Evolutionary conservation across 2,113 vertebrate genomes (phyloP).

Genomic region (Amblyornis subalaris): DNA sequence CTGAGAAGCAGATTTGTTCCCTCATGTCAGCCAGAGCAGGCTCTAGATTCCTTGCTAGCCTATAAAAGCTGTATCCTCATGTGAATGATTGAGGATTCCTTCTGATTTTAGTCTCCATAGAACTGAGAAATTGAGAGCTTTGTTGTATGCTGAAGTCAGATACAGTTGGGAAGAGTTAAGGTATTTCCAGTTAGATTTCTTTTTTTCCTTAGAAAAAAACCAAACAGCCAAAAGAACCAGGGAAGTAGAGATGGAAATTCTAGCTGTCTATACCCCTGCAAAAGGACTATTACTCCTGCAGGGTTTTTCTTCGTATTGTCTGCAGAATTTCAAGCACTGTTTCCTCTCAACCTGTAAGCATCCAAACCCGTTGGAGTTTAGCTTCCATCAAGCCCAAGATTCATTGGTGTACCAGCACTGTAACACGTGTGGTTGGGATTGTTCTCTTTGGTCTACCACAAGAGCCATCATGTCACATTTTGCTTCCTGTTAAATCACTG

Average conservation of each 20-base stretch:
- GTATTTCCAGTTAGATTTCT: background rate
- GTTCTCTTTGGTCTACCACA: background rate
- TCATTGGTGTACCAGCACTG: background rate
- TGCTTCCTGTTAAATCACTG: background rate
- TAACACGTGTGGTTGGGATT: background rate
- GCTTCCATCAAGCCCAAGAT: background rate
- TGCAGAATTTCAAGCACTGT: background rate
- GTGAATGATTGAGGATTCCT: background rate
- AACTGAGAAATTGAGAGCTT: background rate
- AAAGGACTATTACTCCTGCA: background rate
- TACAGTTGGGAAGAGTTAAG: background rate
- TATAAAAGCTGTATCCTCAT: background rate
- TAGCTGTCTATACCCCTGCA: too few relatives aligned
- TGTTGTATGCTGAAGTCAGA: background rate
- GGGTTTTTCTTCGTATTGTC: background rate
- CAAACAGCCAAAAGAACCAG: background rate
- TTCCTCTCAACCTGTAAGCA: background rate
- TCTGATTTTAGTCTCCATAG: background rate
- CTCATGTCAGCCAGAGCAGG: background rate
- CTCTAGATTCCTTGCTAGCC: background rate
- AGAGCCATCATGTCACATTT: background rate
- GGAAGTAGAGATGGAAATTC: background rate
- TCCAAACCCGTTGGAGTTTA: background rate
- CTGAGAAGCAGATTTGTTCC: background rate
- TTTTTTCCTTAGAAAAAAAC: background rate